Percentiles rank a stretch among this genome's conserved stretches.
Conservation (phyloP, 2,797 vertebrate genomes). For the Novumbra hubbsi region DNA sequence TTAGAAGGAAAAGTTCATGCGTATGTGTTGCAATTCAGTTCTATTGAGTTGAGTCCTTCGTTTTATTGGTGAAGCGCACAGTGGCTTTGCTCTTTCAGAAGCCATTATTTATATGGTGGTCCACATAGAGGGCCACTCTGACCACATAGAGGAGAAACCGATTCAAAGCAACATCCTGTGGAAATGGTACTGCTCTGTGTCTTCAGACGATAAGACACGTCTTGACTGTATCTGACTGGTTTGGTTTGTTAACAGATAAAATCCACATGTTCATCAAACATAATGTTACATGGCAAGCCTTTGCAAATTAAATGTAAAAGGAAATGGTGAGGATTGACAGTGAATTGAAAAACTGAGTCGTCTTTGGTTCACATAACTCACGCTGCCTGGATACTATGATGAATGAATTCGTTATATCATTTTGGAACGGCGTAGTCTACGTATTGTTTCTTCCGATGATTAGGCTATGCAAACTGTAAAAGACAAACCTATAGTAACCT, state of each 20-base stretch:
- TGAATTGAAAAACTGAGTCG: neutral
- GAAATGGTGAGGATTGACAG: neutral
- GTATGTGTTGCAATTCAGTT: neutral
- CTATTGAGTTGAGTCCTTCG: neutral
- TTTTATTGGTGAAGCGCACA: neutral
- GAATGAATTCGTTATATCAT: neutral
- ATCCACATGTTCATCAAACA: neutral
- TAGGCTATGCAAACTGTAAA: neutral
- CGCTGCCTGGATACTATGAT: neutral
- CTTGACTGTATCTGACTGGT: neutral
- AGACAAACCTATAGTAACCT: neutral
- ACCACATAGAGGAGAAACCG: neutral
- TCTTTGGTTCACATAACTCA: neutral
- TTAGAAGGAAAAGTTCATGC: neutral
- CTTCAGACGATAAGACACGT: neutral
- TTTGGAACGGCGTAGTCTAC: neutral
- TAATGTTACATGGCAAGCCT: neutral
- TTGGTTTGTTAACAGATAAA: neutral
- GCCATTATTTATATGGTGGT: slow-evolving; percentile 4
- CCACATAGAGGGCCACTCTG: neutral
- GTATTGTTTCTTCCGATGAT: neutral
- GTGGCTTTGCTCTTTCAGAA: slow-evolving; percentile 13
- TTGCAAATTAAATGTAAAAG: neutral
- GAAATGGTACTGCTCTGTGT: neutral
- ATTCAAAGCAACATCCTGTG: neutral